Evolutionary conservation across 2,113 vertebrate species (phyloP).

Genomic region (Anhinga rufa): DNA sequence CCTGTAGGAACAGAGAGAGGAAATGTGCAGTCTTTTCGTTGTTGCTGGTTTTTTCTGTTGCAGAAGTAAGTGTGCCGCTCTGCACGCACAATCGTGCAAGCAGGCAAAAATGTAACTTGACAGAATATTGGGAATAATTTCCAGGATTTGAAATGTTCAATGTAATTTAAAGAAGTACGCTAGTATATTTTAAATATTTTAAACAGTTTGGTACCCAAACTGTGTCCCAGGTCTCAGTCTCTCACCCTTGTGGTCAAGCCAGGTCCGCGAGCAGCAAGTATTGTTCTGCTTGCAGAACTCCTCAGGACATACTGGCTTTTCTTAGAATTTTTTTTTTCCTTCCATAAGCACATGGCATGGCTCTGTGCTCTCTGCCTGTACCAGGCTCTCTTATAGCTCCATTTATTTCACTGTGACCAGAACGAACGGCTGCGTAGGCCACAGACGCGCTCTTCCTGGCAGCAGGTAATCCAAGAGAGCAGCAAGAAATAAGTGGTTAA

Average conservation of each 20-base stretch:
- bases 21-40: neutral
- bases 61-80: neutral
- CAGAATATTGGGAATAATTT: neutral
- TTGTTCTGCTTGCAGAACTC: neutral
- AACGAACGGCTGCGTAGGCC: neutral
- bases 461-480: neutral
- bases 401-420: neutral
- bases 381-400: neutral
- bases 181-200: neutral
- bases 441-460: accelerated
- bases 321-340: neutral
- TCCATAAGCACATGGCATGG: neutral
- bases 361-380: neutral
- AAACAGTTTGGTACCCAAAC: neutral
- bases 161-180: neutral
- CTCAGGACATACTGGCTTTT: neutral
- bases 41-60: neutral
- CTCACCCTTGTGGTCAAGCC: neutral
- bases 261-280: neutral
- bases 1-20: constrained; percentile 53
- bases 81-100: neutral
- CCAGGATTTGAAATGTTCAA: neutral
- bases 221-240: neutral
- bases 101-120: neutral
- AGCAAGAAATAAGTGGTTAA: neutral